Percentiles rank a stretch among this genome's conserved stretches.
Conservation (phyloP, 2,888 invertebrate species). For the Merodon equestris region DNA sequence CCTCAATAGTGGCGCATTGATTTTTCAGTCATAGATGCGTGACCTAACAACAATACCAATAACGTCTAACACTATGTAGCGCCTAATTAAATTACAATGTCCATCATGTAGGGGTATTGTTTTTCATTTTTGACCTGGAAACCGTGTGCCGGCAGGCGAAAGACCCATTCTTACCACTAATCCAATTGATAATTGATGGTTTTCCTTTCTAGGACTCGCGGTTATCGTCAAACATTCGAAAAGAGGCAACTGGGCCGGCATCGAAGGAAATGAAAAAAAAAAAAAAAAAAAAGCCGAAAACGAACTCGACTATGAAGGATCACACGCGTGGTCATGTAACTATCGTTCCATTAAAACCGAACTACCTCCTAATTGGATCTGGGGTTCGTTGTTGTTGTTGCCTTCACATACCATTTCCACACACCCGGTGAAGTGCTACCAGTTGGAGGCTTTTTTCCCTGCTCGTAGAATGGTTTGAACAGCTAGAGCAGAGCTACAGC, state of each 20-base stretch:
- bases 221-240: conserved; percentile 27
- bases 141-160: no score
- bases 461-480: no score
- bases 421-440: no score
- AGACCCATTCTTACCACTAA: conserved; percentile 47
- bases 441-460: no score
- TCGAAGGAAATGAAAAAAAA: conserved; percentile 33
- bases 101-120: background rate
- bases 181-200: conserved; percentile 47
- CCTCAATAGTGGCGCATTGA: conserved; percentile 24
- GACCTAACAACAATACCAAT: no score
- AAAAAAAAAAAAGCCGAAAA: no score
- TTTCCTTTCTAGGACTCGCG: conserved; percentile 45
- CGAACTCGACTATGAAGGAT: conserved; percentile 42
- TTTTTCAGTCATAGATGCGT: conserved; percentile 4
- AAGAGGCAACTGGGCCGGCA: conserved; percentile 28
- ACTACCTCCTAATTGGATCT: conserved; percentile 62
- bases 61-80: no score
- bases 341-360: conserved; percentile 50
- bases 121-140: background rate
- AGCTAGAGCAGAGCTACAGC: no score
- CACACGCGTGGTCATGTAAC: conserved; percentile 63
- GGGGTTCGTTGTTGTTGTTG: conserved; percentile 18
- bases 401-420: no score
- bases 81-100: no score